These are phyloP conservation scores for Drosophila imparisetae DNA, from an alignment of 2,888 invertebrate genomes.

Conservation along the genomic window DNA sequence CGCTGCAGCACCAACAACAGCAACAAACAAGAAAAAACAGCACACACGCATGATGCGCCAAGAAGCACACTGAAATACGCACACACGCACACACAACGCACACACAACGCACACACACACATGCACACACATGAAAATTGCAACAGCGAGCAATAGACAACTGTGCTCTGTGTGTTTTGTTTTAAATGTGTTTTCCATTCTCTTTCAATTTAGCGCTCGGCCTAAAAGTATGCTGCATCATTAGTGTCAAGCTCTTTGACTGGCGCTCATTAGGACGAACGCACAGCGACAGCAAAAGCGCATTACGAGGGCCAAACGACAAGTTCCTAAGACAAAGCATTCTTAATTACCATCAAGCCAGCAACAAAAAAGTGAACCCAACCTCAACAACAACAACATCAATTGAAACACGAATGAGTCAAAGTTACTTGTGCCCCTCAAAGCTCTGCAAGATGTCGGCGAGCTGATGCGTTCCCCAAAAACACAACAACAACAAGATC, in stretches of 20 bases:
- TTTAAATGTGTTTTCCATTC: constrained; percentile 67
- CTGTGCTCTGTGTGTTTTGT: constrained; percentile 25
- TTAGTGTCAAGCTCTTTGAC: constrained; percentile 62
- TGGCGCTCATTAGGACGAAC: constrained; percentile 46
- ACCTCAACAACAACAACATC: constrained; percentile 19
- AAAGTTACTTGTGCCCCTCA: constrained; percentile 50
- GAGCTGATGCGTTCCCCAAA: constrained; percentile 63
- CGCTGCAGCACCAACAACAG: constrained; percentile 2
- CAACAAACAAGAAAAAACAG: constrained; percentile 6
- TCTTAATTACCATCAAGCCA: constrained; percentile 59
- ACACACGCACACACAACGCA: not conserved
- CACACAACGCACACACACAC: constrained; percentile 27
- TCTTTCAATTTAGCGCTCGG: constrained; percentile 73
- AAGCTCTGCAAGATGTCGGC: constrained; percentile 56
- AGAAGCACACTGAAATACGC: not conserved
- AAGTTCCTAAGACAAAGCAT: constrained; percentile 68
- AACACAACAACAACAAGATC: constrained; percentile 7
- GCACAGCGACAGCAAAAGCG: constrained; percentile 66
- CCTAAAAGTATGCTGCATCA: constrained; percentile 77
- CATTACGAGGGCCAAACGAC: constrained; percentile 69
- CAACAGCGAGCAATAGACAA: constrained; percentile 13
- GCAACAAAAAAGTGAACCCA: constrained; percentile 33
- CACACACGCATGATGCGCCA: constrained; percentile 6
- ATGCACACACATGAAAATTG: constrained; percentile 42
- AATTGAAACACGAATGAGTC: constrained; percentile 17